phyloP scores from a whole-genome alignment of 2,888 invertebrate species.

The Eupithecia centaureata region DNA sequence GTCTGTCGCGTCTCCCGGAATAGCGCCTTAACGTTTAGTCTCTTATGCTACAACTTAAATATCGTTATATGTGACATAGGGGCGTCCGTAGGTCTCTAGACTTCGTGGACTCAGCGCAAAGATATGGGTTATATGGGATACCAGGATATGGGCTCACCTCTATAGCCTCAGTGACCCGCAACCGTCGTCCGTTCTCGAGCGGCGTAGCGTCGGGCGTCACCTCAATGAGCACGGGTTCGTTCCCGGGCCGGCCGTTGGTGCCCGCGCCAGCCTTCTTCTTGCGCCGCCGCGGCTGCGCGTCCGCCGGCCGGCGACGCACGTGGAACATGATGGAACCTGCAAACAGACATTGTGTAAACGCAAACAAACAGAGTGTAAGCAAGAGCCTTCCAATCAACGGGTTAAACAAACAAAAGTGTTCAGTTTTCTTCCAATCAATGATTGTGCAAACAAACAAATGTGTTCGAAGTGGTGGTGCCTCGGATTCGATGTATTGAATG shows the following conservation, averaged over 20 bases:
- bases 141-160: conserved; percentile 77
- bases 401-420: neutral
- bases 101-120: neutral
- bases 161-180: conserved; percentile 86
- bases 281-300: conserved; percentile 93
- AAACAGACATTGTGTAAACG: conserved; percentile 28
- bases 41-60: neutral
- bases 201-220: conserved; percentile 90
- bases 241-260: conserved; percentile 82
- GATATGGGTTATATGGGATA: neutral
- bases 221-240: conserved; percentile 88
- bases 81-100: too few relatives aligned
- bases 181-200: conserved; percentile 86
- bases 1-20: neutral
- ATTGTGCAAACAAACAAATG: neutral
- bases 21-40: neutral
- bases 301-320: conserved; percentile 95
- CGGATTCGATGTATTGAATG: neutral
- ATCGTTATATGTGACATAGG: neutral
- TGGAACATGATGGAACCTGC: conserved; percentile 99
- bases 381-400: neutral
- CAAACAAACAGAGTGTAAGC: neutral
- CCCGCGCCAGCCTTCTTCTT: conserved; percentile 89
- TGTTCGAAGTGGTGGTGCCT: neutral
- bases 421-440: neutral